A percentile compares a stretch with the other conserved stretches of the same genome.
These are phyloP conservation scores for Gavia stellata DNA, from an alignment of 2,113 vertebrate genomes.

Conservation along the genomic window DNA sequence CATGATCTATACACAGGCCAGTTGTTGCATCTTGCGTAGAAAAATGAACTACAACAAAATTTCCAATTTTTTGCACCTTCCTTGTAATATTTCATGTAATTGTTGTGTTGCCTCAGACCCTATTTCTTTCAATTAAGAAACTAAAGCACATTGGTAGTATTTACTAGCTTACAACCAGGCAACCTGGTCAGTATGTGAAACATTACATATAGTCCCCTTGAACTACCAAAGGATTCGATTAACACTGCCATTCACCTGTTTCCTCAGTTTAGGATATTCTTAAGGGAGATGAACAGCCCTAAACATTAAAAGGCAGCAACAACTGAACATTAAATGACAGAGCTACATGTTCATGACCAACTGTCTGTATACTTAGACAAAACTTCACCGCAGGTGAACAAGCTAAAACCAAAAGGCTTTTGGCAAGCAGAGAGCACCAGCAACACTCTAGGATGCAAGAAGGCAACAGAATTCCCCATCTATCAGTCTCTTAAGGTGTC, in stretches of 20 bases:
- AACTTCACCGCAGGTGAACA: not conserved
- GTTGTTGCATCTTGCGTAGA: not conserved
- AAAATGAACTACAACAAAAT: not conserved
- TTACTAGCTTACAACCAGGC: not conserved
- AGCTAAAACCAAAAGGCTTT: not conserved
- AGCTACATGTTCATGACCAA: not conserved
- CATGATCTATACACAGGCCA: not conserved
- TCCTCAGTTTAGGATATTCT: not conserved
- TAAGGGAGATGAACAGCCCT: not conserved
- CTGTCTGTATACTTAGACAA: not conserved
- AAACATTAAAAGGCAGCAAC: not conserved
- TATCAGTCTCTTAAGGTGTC: not conserved
- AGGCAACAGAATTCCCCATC: not conserved
- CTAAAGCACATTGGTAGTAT: not conserved
- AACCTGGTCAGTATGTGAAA: not conserved
- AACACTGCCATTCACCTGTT: not conserved
- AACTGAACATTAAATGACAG: not conserved
- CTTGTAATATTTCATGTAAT: not conserved
- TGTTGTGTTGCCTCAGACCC: not conserved
- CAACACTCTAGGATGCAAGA: not conserved
- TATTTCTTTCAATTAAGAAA: not conserved
- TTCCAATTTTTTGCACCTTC: not conserved
- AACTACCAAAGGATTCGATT: not conserved
- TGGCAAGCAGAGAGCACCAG: not conserved
- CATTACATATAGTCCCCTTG: not conserved